Percentiles rank a stretch among this genome's conserved stretches.
Conservation (phyloP, 2,797 vertebrate species). For the Anguilla megastoma region DNA sequence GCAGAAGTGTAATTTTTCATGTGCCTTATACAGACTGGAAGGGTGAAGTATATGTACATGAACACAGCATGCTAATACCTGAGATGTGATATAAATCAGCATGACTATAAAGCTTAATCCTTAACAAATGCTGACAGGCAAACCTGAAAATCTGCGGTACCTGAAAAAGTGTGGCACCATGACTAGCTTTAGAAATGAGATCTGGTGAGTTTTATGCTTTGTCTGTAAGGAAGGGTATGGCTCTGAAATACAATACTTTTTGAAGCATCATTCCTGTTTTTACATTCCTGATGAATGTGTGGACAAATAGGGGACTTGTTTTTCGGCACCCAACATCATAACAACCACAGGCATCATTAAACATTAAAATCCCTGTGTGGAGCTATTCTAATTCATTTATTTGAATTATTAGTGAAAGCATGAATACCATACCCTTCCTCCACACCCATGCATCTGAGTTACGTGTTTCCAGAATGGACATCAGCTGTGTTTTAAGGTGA, state of each 20-base stretch:
- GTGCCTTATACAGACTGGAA: background rate
- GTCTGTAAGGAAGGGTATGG: background rate
- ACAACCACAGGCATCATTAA: conserved; percentile 31
- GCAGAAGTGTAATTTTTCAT: background rate
- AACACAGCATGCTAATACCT: background rate
- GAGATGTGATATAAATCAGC: background rate
- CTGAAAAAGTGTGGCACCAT: no score
- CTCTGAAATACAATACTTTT: conserved; percentile 37
- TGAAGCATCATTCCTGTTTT: conserved; percentile 14
- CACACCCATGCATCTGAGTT: background rate
- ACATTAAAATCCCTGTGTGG: background rate
- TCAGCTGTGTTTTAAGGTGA: conserved; percentile 13
- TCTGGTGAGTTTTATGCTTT: background rate
- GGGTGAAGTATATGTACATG: background rate
- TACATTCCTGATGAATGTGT: conserved; percentile 14
- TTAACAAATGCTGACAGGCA: no score
- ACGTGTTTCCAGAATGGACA: background rate
- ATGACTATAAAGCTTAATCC: background rate
- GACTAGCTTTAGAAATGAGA: no score
- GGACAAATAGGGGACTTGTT: background rate
- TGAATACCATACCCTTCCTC: conserved; percentile 36
- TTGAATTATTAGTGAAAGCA: conserved; percentile 26
- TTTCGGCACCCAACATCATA: conserved; percentile 42
- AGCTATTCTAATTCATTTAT: background rate
- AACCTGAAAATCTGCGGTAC: no score